Conservation (phyloP, 1,140 invertebrate genomes). For the Leptinotarsa texana region DNA sequence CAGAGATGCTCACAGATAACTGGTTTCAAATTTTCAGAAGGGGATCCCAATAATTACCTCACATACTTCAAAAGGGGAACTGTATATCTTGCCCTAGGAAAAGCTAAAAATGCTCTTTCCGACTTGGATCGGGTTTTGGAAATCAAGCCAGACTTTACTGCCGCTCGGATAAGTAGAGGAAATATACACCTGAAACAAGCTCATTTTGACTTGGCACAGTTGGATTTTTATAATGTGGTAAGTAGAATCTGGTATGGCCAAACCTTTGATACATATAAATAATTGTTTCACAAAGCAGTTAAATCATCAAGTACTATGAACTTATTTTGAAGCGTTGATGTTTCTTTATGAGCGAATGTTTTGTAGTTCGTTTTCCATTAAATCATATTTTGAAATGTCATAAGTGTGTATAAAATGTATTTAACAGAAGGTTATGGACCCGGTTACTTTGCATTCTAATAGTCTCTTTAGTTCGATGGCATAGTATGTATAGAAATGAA, state of each 20-base stretch:
- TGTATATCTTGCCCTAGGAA: conserved; percentile 94
- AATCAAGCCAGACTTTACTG: conserved; percentile 91
- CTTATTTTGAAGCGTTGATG: no score
- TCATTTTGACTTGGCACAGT: conserved; percentile 77
- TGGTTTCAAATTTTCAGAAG: conserved; percentile 70
- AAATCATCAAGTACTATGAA: background rate
- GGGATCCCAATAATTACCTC: conserved; percentile 94
- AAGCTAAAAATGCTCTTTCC: conserved; percentile 90
- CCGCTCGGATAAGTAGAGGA: conserved; percentile 85
- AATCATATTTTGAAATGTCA: no score
- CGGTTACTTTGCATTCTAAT: no score
- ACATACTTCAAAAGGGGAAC: conserved; percentile 95
- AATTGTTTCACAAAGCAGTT: background rate
- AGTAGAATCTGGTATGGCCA: conserved; percentile 55
- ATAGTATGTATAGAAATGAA: no score
- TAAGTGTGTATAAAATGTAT: no score
- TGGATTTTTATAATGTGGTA: conserved; percentile 85
- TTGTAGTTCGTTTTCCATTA: no score
- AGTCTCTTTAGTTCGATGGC: no score
- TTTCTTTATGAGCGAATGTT: no score
- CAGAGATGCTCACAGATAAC: background rate
- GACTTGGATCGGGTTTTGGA: conserved; percentile 93
- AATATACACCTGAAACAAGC: conserved; percentile 89
- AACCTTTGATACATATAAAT: background rate
- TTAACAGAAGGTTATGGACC: no score